Conservation (phyloP, 1,140 invertebrate genomes). For the Drosophila prosaltans region DNA sequence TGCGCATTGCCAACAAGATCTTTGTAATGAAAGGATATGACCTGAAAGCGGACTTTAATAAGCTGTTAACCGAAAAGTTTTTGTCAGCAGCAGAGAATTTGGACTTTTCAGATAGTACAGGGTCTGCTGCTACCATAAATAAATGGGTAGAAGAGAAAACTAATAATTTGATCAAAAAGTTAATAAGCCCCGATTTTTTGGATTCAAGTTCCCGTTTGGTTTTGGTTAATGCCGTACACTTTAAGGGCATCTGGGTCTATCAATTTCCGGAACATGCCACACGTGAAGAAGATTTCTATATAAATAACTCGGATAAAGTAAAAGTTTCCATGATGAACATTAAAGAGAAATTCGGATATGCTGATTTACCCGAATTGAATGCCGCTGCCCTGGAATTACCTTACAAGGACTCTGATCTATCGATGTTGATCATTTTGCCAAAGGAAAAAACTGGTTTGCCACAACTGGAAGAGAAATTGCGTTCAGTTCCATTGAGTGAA, state of each 20-base stretch:
- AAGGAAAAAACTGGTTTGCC: conserved; percentile 83
- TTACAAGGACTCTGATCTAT: conserved; percentile 83
- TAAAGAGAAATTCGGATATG: conserved; percentile 64
- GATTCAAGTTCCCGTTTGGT: conserved; percentile 83
- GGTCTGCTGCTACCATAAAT: conserved; percentile 84
- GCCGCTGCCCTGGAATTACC: conserved; percentile 69
- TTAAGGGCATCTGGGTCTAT: conserved; percentile 82
- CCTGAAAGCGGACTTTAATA: conserved; percentile 54
- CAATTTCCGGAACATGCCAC: conserved; percentile 55
- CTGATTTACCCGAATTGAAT: conserved; percentile 54
- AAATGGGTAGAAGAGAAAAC: conserved; percentile 86
- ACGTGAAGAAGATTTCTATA: conserved; percentile 51
- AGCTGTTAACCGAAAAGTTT: conserved; percentile 62
- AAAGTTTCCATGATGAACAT: conserved; percentile 85
- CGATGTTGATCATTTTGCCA: conserved; percentile 86
- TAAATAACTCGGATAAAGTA: conserved; percentile 50
- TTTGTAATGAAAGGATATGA: conserved; percentile 62
- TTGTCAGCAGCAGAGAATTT: conserved; percentile 79
- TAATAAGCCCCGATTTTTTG: conserved; percentile 83
- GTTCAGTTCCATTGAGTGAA: conserved; percentile 64
- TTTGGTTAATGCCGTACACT: conserved; percentile 88
- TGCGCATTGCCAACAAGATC: conserved; percentile 77
- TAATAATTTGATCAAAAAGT: conserved; percentile 85
- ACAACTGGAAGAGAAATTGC: conserved; percentile 84
- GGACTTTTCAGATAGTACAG: conserved; percentile 81